Evolutionary conservation across 37 sponge, comb jelly and placozoan genomes (phyloP).

Genomic region (Crambe crambe): DNA sequence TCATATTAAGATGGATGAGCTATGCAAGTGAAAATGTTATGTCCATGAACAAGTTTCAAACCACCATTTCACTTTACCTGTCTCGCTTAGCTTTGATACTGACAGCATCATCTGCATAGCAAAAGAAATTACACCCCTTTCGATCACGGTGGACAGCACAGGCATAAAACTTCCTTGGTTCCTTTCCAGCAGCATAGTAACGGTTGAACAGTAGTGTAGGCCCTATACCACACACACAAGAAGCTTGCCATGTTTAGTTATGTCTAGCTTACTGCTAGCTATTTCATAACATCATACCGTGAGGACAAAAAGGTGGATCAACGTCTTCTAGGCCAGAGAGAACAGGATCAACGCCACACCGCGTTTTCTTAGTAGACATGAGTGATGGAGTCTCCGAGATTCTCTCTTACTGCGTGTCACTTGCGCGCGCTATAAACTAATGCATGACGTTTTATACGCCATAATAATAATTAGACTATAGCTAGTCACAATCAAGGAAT

Average conservation of each 20-base stretch:
- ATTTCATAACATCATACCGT: constrained; percentile 31
- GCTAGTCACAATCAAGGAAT: too few species aligned
- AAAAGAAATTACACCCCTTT: constrained; percentile 86
- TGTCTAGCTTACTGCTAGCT: background rate
- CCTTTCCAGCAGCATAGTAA: constrained; percentile 58
- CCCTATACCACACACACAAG: constrained; percentile 30
- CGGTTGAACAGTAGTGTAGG: constrained; percentile 89
- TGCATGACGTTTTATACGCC: too few species aligned
- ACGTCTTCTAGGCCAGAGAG: background rate
- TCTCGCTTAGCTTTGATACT: constrained; percentile 49
- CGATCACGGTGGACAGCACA: constrained; percentile 85
- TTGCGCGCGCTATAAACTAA: too few species aligned
- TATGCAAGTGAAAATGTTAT: too few species aligned
- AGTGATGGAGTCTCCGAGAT: too few species aligned
- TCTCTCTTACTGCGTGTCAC: too few species aligned
- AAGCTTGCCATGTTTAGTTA: background rate
- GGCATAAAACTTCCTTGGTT: constrained; percentile 82
- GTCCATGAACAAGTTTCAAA: too few species aligned
- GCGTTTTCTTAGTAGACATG: too few species aligned
- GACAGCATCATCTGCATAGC: constrained; percentile 76
- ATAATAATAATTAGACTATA: too few species aligned
- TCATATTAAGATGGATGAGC: too few species aligned
- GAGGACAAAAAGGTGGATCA: constrained; percentile 65
- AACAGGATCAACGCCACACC: constrained; percentile 54
- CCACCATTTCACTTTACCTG: too few species aligned